These are phyloP conservation scores for Hartigia nigra DNA, from an alignment of 2,888 invertebrate species.

Conservation along the genomic window DNA sequence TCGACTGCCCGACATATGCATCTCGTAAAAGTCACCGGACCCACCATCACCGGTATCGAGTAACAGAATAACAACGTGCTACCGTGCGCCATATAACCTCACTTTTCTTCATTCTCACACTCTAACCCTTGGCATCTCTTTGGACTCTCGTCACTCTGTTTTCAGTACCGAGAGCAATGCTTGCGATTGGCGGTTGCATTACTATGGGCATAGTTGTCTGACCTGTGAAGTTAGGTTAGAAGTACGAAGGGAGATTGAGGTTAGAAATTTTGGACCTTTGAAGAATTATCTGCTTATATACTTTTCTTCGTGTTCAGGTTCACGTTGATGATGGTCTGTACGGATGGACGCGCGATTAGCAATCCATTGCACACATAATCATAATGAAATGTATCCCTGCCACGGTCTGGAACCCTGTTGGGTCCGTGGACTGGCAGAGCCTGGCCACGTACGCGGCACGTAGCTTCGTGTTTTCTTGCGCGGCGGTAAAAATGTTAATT, in stretches of 20 bases:
- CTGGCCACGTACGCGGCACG: constrained; percentile 36
- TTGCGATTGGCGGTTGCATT: too few species aligned
- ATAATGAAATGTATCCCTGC: constrained; percentile 56
- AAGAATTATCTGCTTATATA: background rate
- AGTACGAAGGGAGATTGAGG: background rate
- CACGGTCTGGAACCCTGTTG: constrained; percentile 37
- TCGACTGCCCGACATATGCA: constrained; percentile 46
- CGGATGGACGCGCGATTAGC: constrained; percentile 39
- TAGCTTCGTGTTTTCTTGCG: constrained; percentile 56
- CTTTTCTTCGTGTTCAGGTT: background rate
- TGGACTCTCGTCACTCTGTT: background rate
- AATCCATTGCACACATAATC: constrained; percentile 50
- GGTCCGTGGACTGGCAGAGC: constrained; percentile 20
- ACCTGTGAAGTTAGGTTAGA: too few species aligned
- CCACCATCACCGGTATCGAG: background rate
- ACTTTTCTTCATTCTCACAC: background rate
- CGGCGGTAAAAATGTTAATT: constrained; percentile 64
- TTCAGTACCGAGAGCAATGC: too few species aligned
- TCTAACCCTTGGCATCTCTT: background rate
- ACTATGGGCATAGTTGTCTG: too few species aligned
- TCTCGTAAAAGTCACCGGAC: constrained; percentile 31
- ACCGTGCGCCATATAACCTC: background rate
- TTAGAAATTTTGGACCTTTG: background rate
- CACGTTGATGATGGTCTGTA: background rate
- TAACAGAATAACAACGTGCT: background rate